Evolutionary conservation across 2,888 invertebrate species (phyloP), one percentile per base, ranked within the genome.

Genomic region (Aplocera efformata): DNA sequence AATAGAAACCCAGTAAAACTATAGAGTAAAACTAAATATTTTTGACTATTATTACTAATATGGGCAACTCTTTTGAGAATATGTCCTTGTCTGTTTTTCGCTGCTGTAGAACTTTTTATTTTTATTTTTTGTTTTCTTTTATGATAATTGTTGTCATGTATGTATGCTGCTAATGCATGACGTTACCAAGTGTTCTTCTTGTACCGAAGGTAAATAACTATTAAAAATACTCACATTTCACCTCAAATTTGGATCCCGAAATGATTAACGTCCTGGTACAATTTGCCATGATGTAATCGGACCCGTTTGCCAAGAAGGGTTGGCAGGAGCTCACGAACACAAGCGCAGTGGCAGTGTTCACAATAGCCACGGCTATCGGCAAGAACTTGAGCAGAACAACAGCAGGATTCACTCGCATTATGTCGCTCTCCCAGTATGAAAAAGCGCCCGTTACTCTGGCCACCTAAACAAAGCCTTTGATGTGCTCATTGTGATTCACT

Each of bases 341-440:
- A n/a, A 79, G 66, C 0, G 85, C 71, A 0, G 85, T 69, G 0
- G 73, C 72, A n/a, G 79, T 60, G 56, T 86, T 88, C 6, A 82
- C 77, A 9, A 84, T 53, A 0, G 82, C 74, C 8, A 83, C 10
- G 0, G 79, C 80, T 29, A 81, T 54, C 1, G 86, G 86, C 7
- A 88, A 54, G 43, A 77, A 85, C 64, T 85, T 85, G 7, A 84
- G 33, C 7, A 88, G 58, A 1, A 79, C 73, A 1, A 82, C 70
- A 1, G 70, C 67, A 27, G 78, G 70, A 50, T 74, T 85, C 30
- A 76, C 67, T 29, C 67, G 63, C 79, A 86, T 79, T 60, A 88
- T 84, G 43, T 86, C 71, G 20, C 70, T 60, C 47, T 83, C 84
- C 77, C 77, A 83, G 55, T 78, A 82, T 1, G 72, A 60, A 52